Base-by-base conservation (phyloP, 2,888 invertebrate genomes). In the Anaspis maculata region DNA sequence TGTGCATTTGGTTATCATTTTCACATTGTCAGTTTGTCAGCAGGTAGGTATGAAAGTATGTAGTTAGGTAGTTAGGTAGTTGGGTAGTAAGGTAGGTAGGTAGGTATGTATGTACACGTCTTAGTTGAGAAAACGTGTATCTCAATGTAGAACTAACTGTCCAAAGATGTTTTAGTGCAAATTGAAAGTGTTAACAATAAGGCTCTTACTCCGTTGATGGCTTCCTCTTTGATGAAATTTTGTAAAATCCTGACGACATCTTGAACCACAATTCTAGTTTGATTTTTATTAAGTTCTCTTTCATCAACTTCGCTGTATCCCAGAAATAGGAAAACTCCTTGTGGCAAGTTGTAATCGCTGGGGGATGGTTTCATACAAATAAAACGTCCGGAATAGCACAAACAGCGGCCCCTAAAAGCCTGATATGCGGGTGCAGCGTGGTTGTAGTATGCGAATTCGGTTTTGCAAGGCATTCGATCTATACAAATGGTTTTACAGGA, bases 281-380 rank as follows among this genome's bases (percentile, higher is more conserved):
- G 84, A 19, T 84, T 85, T 46, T 82, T 76, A 49, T 90, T 72
- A 35, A 88, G 70, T 48, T 66, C 61, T 1, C 79, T 77, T 64
- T 91, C 89, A 62, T 91, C 90, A n/a, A 83, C 81, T 38, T 87
- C 81, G 54, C 90, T 90, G 68, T 88, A 91, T 35, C 90, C 91
- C 36, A 91, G 77, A 62, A 90, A 81, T 44, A 91, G 73, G 67
- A 87, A 91, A 22, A 90, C 82, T 21, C 91, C 90, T 67, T 86
- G 85, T 34, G 83, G 81, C 39, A 85, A 71, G 55, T 74, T 78
- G 67, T 85, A 86, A 55, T 83, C 76, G 45, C 78, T 83, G 41
- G 77, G 76, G 42, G 76, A 73, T 34, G 90, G 90, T 56, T 88
- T 78, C 84, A 89, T 88, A 69, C 90, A 90, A 68, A 90, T 89